These are phyloP conservation scores for Panthera tigris DNA, from an alignment of 2,113 vertebrate species.

Conservation along the genomic window DNA sequence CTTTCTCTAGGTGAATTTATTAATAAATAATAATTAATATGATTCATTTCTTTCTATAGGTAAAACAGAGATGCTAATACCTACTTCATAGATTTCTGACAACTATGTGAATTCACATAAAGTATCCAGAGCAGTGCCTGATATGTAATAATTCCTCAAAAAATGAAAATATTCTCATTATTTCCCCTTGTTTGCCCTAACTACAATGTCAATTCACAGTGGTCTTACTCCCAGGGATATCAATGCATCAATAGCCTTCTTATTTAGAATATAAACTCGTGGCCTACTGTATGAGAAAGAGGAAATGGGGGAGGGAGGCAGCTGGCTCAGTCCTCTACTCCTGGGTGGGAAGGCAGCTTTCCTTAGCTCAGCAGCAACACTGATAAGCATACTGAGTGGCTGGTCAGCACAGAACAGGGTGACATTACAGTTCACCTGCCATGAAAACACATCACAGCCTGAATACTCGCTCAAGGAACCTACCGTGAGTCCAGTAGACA, in stretches of 20 bases:
- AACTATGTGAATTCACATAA: not conserved
- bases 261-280: not conserved
- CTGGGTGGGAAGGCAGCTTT: not conserved
- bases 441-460: not conserved
- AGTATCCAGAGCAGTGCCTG: no score
- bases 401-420: fast-evolving
- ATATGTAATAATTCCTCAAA: fast-evolving
- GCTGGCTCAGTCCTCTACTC: not conserved
- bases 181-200: not conserved
- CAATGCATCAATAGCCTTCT: not conserved
- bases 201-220: not conserved
- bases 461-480: not conserved
- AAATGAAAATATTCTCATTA: not conserved
- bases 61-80: not conserved
- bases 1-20: not conserved
- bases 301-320: not conserved
- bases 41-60: not conserved
- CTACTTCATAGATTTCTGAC: not conserved
- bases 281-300: not conserved
- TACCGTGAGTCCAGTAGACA: not conserved
- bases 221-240: not conserved
- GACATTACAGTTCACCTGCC: no score
- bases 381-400: fast-evolving
- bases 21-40: not conserved
- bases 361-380: not conserved